Percentiles rank a stretch among this genome's conserved stretches.
phyloP scores from a whole-genome alignment of 1,140 invertebrate species.

The Maniola jurtina region DNA sequence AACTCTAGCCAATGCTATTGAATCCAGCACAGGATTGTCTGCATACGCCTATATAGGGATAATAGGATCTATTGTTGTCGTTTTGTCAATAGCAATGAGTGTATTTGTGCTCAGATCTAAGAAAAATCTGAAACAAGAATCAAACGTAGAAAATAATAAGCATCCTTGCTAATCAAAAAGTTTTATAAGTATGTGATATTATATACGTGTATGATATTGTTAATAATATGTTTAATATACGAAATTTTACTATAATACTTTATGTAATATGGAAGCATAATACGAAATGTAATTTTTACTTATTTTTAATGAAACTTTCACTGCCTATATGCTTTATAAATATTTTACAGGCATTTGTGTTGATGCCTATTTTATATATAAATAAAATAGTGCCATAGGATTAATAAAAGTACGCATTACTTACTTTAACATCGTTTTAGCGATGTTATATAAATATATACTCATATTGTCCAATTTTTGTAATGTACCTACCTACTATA shows the following conservation, averaged over 20 bases:
- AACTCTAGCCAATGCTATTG: conserved; percentile 17
- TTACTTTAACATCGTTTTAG: neutral
- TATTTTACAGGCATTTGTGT: conserved; percentile 36
- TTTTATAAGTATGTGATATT: neutral
- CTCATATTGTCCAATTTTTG: neutral
- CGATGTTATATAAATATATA: too few relatives aligned
- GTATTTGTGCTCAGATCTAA: conserved; percentile 47
- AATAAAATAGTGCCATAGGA: conserved; percentile 68
- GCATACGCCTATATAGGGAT: conserved; percentile 47
- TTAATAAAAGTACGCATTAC: conserved; percentile 16
- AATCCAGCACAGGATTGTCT: conserved; percentile 34
- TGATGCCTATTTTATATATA: conserved; percentile 54
- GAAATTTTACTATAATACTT: neutral
- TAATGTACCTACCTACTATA: too few relatives aligned
- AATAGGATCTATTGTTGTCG: conserved; percentile 44
- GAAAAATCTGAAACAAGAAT: conserved; percentile 18
- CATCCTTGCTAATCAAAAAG: conserved; percentile 20
- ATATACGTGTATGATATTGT: neutral
- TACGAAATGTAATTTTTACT: conserved; percentile 2
- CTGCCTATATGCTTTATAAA: conserved; percentile 27
- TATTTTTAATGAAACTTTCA: conserved; percentile 14
- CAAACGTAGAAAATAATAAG: conserved; percentile 22
- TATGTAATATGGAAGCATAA: neutral
- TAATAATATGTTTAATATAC: neutral
- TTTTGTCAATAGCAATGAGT: conserved; percentile 44